Conservation (phyloP, 2,113 vertebrate species). For the Apteryx owenii region DNA sequence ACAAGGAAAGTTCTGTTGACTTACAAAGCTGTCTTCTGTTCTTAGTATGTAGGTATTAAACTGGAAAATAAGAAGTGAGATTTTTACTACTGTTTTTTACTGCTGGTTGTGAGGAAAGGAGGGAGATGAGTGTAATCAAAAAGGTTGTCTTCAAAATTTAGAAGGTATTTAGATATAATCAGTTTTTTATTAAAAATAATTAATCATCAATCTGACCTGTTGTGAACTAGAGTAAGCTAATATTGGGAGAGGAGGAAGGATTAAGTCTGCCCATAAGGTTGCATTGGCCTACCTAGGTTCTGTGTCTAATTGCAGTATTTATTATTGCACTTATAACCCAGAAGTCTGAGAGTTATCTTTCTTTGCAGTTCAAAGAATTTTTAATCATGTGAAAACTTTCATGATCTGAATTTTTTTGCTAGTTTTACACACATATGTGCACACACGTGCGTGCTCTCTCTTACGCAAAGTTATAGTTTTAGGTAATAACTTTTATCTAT, state of each 20-base stretch:
- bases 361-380: background rate
- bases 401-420: background rate
- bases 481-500: background rate
- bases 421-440: background rate
- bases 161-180: background rate
- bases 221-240: background rate
- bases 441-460: too few relatives aligned
- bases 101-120: background rate
- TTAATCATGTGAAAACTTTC: background rate
- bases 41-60: background rate
- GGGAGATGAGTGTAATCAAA: background rate
- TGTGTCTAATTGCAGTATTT: background rate
- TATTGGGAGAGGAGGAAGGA: background rate
- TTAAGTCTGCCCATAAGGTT: background rate
- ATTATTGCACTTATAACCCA: background rate
- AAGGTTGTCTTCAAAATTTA: background rate
- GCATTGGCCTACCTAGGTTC: background rate
- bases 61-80: conserved; percentile 14
- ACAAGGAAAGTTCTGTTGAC: conserved; percentile 60
- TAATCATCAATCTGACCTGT: background rate
- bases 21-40: conserved; percentile 66
- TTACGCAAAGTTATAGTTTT: background rate
- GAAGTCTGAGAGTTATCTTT: background rate
- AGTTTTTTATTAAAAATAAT: conserved; percentile 30
- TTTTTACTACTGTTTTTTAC: conserved; percentile 18